Evolutionary conservation across 1,140 invertebrate species (phyloP), one percentile per base, ranked within the genome.

Genomic region (Lethocerus indicus): DNA sequence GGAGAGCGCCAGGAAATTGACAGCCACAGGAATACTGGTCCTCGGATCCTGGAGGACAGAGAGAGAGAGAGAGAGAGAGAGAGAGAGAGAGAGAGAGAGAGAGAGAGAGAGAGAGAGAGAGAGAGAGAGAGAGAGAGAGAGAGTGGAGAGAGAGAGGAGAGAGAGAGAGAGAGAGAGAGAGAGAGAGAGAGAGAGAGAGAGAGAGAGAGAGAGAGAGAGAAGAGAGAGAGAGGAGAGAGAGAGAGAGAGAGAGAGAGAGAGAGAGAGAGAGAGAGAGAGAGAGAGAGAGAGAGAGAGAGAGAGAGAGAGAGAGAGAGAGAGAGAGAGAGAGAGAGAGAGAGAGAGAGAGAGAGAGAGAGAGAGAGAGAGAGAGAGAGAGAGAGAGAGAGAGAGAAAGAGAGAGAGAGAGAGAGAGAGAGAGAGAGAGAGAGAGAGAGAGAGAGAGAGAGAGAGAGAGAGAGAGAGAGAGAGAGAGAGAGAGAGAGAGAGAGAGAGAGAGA

Each of bases 391-490:
- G 39, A 40, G 39, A 40, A 20, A 40, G 39, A 40, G 39, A 40
- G 39, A 40, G 39, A 43, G 41, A 24, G 21, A 43, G 41, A 43
- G 41, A 43, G 41, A 43, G 41, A 43, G 41, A 43, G 21, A 43
- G 20, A 24, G 41, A 24, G 41, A 43, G 21, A 24, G 41, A 43
- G 41, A 43, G 41, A 21, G 41, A 43, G 41, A 43, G 41, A 43
- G 23, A 24, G 23, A 24, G 41, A 43, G 41, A 43, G 41, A 43
- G 41, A 43, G 41, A 43, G 41, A 43, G 41, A 43, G 41, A 43
- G 41, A 43, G 41, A 43, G 41, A 43, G 41, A 43, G 41, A 43
- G 41, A 43, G 41, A 43, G 41, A 43, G 41, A 43, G 41, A 43
- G 41, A 43, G 41, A 43, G 41, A 43, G 41, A 43, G 41, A 43